Conservation (phyloP, 1,140 invertebrate genomes). For the Stegodyphus dumicola region DNA sequence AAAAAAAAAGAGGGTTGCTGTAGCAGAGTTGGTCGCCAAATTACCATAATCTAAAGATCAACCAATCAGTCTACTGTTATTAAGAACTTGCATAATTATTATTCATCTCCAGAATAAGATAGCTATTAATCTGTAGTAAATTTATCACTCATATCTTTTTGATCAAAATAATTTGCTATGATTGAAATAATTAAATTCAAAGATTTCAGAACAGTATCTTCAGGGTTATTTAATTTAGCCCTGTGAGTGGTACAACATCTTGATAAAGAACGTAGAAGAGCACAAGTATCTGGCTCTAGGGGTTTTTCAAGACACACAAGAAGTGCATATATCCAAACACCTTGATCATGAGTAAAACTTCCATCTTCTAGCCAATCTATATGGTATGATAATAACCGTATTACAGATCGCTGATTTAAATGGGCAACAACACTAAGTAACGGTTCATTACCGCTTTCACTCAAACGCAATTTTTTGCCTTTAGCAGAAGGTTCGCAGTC, state of each 20-base stretch:
- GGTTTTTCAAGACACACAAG: slow-evolving; percentile 73
- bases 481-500: background rate
- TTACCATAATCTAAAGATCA: too few species aligned
- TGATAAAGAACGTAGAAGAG: slow-evolving; percentile 71
- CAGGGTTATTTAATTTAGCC: slow-evolving; percentile 70
- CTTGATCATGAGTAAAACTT: slow-evolving; percentile 65
- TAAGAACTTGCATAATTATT: background rate
- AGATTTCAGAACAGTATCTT: slow-evolving; percentile 69
- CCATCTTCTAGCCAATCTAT: slow-evolving; percentile 26
- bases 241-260: slow-evolving; percentile 71
- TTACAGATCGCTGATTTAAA: slow-evolving; percentile 1
- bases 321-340: slow-evolving; percentile 75
- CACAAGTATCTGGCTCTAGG: slow-evolving; percentile 73
- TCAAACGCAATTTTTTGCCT: background rate
- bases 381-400: slow-evolving; percentile 4
- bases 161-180: slow-evolving; percentile 74
- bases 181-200: slow-evolving; percentile 75
- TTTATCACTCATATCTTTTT: slow-evolving; percentile 73
- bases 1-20: too few species aligned
- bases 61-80: too few species aligned
- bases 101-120: background rate
- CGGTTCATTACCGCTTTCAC: background rate
- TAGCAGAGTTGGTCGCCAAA: too few species aligned
- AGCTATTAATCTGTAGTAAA: background rate
- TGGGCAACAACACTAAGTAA: slow-evolving; percentile 23